Percentiles rank a stretch among this genome's conserved stretches.
phyloP scores from a whole-genome alignment of 2,888 invertebrate genomes.

The Mimumesa dahlbomi region DNA sequence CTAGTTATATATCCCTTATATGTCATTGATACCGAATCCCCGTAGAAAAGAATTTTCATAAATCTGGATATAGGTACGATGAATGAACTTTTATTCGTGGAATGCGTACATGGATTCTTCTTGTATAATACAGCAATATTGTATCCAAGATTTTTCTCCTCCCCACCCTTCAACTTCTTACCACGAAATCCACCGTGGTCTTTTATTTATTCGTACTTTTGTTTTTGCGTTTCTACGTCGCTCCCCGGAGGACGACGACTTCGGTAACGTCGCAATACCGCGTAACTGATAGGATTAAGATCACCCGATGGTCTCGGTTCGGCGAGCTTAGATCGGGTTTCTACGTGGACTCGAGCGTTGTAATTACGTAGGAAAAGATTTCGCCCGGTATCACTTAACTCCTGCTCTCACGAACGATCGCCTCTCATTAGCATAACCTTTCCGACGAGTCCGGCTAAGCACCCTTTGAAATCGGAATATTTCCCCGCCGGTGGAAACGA shows the following conservation, averaged over 20 bases:
- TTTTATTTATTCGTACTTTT: neutral
- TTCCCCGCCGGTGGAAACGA: constrained; percentile 9
- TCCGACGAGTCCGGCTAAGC: constrained; percentile 23
- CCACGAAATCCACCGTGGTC: neutral
- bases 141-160: too few relatives aligned
- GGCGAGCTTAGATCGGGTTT: constrained; percentile 63
- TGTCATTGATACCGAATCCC: too few relatives aligned
- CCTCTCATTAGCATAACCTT: constrained; percentile 66
- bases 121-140: too few relatives aligned
- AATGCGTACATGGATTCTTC: too few relatives aligned
- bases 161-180: neutral
- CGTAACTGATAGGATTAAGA: constrained; percentile 75
- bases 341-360: constrained; percentile 42
- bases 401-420: constrained; percentile 53
- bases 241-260: constrained; percentile 5
- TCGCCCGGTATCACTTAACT: constrained; percentile 61
- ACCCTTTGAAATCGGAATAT: constrained; percentile 37
- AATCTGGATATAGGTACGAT: too few relatives aligned
- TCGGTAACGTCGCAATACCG: constrained; percentile 47
- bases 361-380: constrained; percentile 64
- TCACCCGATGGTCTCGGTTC: constrained; percentile 55
- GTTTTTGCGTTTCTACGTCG: neutral
- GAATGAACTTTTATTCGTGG: too few relatives aligned
- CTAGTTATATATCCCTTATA: too few relatives aligned
- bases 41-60: too few relatives aligned